Evolutionary conservation across 1,140 invertebrate genomes (phyloP).

Genomic region (Drosophila micromelanica): DNA sequence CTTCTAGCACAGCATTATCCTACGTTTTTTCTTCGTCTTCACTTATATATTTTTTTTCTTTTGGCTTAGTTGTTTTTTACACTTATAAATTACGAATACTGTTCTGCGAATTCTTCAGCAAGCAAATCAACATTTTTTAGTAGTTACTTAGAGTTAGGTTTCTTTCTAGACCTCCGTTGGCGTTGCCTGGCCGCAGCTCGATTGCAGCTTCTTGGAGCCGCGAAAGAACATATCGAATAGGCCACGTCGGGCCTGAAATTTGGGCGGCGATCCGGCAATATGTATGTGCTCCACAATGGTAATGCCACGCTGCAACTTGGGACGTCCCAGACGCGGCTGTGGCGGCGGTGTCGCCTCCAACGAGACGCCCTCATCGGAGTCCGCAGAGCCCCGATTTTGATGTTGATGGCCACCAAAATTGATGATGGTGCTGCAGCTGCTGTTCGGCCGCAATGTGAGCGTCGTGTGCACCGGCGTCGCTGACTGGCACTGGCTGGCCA

Average conservation of each 20-base stretch:
- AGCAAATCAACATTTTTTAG: slow-evolving; percentile 48
- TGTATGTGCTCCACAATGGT: slow-evolving; percentile 77
- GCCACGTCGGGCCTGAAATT: slow-evolving; percentile 64
- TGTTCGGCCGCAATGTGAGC: slow-evolving; percentile 63
- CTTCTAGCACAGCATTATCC: slow-evolving; percentile 71
- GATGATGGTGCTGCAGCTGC: slow-evolving; percentile 81
- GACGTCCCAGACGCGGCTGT: slow-evolving; percentile 24
- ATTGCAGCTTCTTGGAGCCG: slow-evolving; percentile 72
- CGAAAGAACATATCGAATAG: slow-evolving; percentile 78
- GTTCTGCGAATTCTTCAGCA: slow-evolving; percentile 82
- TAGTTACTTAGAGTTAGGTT: slow-evolving; percentile 33
- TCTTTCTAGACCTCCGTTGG: slow-evolving; percentile 68
- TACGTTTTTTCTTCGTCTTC: slow-evolving; percentile 25
- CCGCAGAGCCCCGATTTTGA: slow-evolving; percentile 38
- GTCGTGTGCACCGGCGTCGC: slow-evolving; percentile 63
- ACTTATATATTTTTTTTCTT: slow-evolving; percentile 20
- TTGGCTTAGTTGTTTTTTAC: slow-evolving; percentile 50
- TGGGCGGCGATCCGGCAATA: slow-evolving; percentile 58
- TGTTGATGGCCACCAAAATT: slow-evolving; percentile 53
- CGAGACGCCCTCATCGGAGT: slow-evolving; percentile 59
- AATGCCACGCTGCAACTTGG: slow-evolving; percentile 71
- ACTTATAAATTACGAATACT: slow-evolving; percentile 77
- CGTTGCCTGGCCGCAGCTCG: slow-evolving; percentile 59
- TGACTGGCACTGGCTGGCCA: slow-evolving; percentile 55
- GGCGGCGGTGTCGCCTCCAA: slow-evolving; percentile 49